Evolutionary conservation across 1,140 invertebrate species (phyloP), one percentile per base, ranked within the genome.

Genomic region (Latrodectus geometricus): DNA sequence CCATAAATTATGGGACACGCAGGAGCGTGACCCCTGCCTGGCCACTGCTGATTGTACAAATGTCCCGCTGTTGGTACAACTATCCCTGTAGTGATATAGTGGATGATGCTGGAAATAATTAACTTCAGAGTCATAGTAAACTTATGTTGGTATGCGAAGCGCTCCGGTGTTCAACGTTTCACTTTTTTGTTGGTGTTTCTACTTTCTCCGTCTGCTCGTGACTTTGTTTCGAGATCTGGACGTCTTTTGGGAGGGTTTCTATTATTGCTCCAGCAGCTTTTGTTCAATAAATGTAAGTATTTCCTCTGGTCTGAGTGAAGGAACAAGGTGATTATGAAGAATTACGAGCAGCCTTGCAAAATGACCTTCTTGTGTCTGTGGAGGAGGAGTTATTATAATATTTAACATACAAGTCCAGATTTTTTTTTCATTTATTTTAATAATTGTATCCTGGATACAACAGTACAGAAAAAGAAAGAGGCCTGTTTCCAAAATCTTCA

Each of bases 61-160:
- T 80, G 66, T 70, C 77, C 77, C 49, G 49, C 65, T 69, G 65
- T 50, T 69, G 17, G 7, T 66, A 80, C 77, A 80, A 69, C 48
- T 20, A 70, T 52, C n/a, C n/a, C 20, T 7, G 17, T 4, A 48
- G 77, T 35, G 23, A 68, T 69, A 79, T 69, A 75, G 73, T 15
- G 14, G 20, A 35, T 23, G 50, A 48, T 50, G 77, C 17, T 69
- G 14, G 77, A 70, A 80, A 80, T 80, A 80, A 80, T 80, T 80
- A 80, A 69, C 65, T 69, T 69, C 23, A 1, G 74, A 48, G 54
- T 20, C 20, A 49, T 56, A 9, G 54, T 69, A 14, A 78, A 66
- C 75, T 78, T 17, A 12, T 65, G 56, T 66, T 78, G 75, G 75
- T 56, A 78, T 78, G 75, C 48, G 12, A 66, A 52, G 17, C 12